phyloP scores from a whole-genome alignment of 2,888 invertebrate genomes.

The Polyommatus icarus region DNA sequence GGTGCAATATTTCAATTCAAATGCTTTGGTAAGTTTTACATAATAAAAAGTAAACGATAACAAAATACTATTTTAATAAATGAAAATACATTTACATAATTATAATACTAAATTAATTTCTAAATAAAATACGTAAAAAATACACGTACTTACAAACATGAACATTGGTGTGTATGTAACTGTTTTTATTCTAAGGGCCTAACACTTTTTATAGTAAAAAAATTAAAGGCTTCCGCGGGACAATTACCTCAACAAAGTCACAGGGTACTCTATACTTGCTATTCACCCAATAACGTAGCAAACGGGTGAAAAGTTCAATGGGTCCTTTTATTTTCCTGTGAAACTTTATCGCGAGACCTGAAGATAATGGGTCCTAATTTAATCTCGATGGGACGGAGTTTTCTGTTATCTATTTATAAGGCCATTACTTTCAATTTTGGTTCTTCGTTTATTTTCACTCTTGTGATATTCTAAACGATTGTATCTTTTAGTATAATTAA shows the following conservation, averaged over 20 bases:
- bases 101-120: too few relatives aligned
- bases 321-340: not conserved
- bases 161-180: too few relatives aligned
- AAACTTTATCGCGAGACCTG: conserved; percentile 1
- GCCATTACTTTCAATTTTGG: not conserved
- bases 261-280: too few relatives aligned
- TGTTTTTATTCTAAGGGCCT: too few relatives aligned
- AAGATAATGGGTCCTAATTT: conserved; percentile 11
- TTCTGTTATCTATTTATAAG: conserved; percentile 15
- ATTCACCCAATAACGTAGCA: not conserved
- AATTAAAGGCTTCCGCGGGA: not conserved
- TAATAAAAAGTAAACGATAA: not conserved
- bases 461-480: not conserved
- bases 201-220: not conserved
- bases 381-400: not conserved
- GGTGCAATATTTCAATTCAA: conserved; percentile 5
- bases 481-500: not conserved
- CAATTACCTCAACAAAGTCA: conserved; percentile 40
- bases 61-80: too few relatives aligned
- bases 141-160: too few relatives aligned
- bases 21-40: not conserved
- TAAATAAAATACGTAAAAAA: too few relatives aligned
- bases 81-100: too few relatives aligned
- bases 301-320: not conserved
- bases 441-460: conserved; percentile 6